These are phyloP conservation scores for Paralvinella palmiformis DNA, from an alignment of 1,140 invertebrate species.

Conservation along the genomic window DNA sequence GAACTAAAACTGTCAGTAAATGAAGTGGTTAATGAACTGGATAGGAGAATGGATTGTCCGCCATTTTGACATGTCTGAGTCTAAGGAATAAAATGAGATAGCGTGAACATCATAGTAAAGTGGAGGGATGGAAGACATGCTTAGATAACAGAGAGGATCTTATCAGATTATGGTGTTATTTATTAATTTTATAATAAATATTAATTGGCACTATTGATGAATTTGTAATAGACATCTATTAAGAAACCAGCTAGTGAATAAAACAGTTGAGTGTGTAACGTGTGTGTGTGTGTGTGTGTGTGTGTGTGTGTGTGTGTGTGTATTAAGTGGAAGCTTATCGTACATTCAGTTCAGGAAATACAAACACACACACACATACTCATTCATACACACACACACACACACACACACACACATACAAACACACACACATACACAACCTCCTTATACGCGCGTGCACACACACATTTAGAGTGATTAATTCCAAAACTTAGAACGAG, in stretches of 20 bases:
- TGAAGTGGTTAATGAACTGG: too few relatives aligned
- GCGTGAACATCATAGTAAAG: not conserved
- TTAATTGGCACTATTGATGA: not conserved
- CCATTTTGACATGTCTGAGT: too few relatives aligned
- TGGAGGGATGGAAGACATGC: not conserved
- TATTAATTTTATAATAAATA: not conserved
- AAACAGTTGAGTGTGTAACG: not conserved
- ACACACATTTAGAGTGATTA: too few relatives aligned
- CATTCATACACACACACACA: not conserved
- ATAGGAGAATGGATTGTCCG: too few relatives aligned
- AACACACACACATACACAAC: not conserved
- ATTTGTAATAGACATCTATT: not conserved
- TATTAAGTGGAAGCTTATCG: not conserved
- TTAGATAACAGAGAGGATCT: not conserved
- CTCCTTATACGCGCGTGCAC: not conserved
- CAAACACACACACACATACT: not conserved
- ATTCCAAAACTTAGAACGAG: too few relatives aligned
- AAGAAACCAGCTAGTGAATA: not conserved
- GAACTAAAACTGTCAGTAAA: too few relatives aligned
- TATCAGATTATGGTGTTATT: not conserved
- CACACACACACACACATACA: not conserved
- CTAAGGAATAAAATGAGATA: too few relatives aligned
- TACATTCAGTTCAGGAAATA: not conserved
- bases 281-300: not conserved
- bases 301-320: not conserved